phyloP scores from a whole-genome alignment of 1,140 invertebrate species.

The Lepidurus couesii region DNA sequence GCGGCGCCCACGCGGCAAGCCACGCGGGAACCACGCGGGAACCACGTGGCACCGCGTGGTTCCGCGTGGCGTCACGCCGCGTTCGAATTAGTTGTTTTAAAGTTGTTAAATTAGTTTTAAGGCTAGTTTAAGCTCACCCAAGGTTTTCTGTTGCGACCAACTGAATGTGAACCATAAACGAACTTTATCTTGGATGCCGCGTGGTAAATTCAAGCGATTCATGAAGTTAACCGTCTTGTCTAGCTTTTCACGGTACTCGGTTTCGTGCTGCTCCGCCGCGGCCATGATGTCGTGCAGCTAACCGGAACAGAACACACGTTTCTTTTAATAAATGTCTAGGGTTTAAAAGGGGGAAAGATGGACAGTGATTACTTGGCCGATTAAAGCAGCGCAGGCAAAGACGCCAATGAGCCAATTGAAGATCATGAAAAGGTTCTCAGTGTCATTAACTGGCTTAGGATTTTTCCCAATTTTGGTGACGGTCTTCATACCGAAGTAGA shows the following conservation, averaged over 20 bases:
- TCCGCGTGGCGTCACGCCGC: not conserved
- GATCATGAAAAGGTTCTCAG: constrained; percentile 90
- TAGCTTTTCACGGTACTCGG: constrained; percentile 74
- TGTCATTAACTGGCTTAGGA: constrained; percentile 77
- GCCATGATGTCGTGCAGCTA: constrained; percentile 86
- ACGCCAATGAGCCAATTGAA: constrained; percentile 90
- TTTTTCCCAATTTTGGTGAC: constrained; percentile 95
- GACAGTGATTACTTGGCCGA: constrained; percentile 65
- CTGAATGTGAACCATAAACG: constrained; percentile 87
- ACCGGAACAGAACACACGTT: not conserved
- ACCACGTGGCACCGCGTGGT: not conserved
- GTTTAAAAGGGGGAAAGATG: not conserved
- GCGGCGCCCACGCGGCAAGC: not conserved
- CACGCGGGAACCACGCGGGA: no score
- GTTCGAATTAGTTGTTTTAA: not conserved
- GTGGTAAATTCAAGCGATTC: constrained; percentile 69
- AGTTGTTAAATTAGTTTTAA: not conserved
- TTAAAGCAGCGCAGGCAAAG: constrained; percentile 88
- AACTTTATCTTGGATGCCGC: constrained; percentile 67
- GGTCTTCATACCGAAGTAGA: constrained; percentile 92
- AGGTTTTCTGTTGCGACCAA: constrained; percentile 83
- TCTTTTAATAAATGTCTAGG: constrained; percentile 4
- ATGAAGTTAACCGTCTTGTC: constrained; percentile 73
- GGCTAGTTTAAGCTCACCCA: constrained; percentile 57
- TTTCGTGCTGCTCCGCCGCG: constrained; percentile 75